Percentiles rank a stretch among this genome's conserved stretches.
Conservation (phyloP, 2,797 vertebrate genomes). For the Hypotaenidia okinawae region DNA sequence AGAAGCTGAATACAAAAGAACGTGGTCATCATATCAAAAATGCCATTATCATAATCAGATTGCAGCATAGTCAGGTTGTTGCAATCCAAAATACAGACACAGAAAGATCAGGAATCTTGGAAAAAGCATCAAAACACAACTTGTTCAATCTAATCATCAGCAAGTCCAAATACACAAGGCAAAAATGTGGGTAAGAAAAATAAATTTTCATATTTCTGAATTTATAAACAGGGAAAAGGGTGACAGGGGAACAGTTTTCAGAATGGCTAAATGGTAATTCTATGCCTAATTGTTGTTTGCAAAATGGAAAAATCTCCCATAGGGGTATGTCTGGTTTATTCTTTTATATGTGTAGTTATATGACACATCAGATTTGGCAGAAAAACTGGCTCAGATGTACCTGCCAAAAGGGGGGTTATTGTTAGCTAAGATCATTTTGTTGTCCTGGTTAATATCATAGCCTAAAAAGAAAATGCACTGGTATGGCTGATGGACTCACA, state of each 20-base stretch:
- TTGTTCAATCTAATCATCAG: not conserved
- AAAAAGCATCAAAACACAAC: not conserved
- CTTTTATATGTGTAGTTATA: not conserved
- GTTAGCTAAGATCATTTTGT: not conserved
- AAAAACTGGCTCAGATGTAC: not conserved
- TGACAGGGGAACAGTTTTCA: not conserved
- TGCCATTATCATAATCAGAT: not conserved
- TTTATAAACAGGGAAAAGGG: not conserved
- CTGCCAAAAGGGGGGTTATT: not conserved
- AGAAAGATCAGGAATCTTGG: not conserved
- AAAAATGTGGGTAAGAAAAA: not conserved
- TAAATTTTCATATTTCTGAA: not conserved
- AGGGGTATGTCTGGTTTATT: not conserved
- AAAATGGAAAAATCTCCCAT: not conserved
- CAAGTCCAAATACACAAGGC: not conserved
- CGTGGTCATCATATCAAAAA: not conserved
- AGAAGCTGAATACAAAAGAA: not conserved
- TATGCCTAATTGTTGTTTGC: not conserved
- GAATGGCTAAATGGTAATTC: not conserved
- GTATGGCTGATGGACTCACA: not conserved
- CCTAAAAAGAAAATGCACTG: not conserved
- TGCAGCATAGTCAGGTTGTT: not conserved
- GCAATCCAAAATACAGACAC: not conserved
- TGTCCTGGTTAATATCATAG: not conserved
- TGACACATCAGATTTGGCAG: constrained; percentile 1